Conservation (phyloP, 1,140 invertebrate species). For the Pentalonia nigronervosa region DNA sequence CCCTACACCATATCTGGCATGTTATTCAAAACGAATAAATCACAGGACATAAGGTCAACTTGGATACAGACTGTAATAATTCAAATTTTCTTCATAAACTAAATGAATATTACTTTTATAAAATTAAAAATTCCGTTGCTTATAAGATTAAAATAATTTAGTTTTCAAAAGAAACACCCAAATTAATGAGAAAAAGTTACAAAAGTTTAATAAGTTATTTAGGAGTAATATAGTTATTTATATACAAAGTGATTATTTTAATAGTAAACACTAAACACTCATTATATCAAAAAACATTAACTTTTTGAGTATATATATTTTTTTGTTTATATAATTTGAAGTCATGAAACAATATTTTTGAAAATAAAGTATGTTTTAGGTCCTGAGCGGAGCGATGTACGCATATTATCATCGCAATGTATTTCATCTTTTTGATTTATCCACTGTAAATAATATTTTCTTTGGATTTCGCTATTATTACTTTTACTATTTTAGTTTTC, state of each 20-base stretch:
- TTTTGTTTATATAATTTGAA: neutral
- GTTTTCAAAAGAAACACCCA: neutral
- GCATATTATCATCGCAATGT: no score
- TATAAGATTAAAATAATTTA: neutral
- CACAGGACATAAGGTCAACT: neutral
- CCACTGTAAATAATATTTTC: no score
- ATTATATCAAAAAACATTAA: neutral
- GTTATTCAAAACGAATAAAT: neutral
- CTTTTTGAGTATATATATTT: neutral
- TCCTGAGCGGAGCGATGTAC: no score
- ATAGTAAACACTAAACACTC: neutral
- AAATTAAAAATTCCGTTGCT: slow-evolving; percentile 7
- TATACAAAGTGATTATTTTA: slow-evolving; percentile 5
- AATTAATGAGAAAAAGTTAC: neutral
- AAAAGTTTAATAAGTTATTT: neutral
- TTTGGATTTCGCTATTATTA: no score
- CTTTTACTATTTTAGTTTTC: no score
- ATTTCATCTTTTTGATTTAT: no score
- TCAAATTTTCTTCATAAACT: neutral
- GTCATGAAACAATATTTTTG: neutral
- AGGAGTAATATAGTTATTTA: neutral
- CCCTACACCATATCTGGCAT: neutral
- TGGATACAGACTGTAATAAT: neutral
- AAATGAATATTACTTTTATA: neutral
- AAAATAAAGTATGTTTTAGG: neutral